phyloP scores from a whole-genome alignment of 2,888 invertebrate species.

The Stramonita haemastoma region DNA sequence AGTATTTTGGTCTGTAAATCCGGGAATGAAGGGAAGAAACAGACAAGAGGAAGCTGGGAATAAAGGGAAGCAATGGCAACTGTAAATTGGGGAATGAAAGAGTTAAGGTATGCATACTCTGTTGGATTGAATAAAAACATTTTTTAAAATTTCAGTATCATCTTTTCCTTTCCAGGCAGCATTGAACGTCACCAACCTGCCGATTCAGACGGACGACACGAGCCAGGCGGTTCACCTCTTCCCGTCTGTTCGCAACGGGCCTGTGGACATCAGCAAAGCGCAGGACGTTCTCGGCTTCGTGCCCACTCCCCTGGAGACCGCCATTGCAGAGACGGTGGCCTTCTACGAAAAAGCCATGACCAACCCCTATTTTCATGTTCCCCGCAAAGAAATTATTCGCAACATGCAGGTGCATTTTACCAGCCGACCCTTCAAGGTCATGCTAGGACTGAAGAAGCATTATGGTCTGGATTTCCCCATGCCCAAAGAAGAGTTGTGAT shows the following conservation, averaged over 20 bases:
- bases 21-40: too few relatives aligned
- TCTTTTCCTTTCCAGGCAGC: constrained; percentile 12
- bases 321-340: constrained; percentile 71
- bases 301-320: constrained; percentile 74
- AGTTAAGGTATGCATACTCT: too few relatives aligned
- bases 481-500: constrained; percentile 51
- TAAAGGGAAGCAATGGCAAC: too few relatives aligned
- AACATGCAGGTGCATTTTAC: constrained; percentile 64
- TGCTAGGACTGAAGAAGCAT: constrained; percentile 55
- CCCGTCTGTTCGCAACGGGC: constrained; percentile 77
- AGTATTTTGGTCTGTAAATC: too few relatives aligned
- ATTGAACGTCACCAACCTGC: constrained; percentile 49
- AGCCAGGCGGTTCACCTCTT: constrained; percentile 72
- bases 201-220: constrained; percentile 53
- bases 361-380: constrained; percentile 53
- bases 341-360: constrained; percentile 77
- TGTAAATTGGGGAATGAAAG: too few relatives aligned
- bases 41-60: too few relatives aligned
- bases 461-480: constrained; percentile 54
- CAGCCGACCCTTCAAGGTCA: constrained; percentile 57
- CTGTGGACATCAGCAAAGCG: constrained; percentile 76
- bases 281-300: constrained; percentile 71
- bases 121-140: too few relatives aligned
- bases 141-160: neutral
- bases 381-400: constrained; percentile 68